phyloP scores from a whole-genome alignment of 92 coral and sea anemone genomes.

The Desmophyllum pertusum region DNA sequence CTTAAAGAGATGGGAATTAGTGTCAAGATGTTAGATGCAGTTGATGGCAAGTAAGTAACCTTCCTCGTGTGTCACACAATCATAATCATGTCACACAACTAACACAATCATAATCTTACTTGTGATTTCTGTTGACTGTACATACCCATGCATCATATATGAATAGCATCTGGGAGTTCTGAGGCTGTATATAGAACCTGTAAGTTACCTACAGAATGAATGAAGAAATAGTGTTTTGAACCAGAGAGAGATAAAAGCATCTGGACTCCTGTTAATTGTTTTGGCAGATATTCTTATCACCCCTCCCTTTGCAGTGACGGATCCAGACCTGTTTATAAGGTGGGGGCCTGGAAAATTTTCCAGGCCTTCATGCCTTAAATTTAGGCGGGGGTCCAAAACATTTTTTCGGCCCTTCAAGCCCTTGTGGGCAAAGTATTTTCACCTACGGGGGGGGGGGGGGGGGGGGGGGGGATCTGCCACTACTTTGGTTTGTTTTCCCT shows the following conservation, averaged over 20 bases:
- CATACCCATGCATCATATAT: no score
- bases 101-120: not conserved
- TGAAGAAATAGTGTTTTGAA: not conserved
- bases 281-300: not conserved
- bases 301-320: not conserved
- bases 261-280: not conserved
- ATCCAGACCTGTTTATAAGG: not conserved
- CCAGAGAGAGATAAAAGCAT: not conserved
- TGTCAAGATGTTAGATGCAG: constrained; percentile 84
- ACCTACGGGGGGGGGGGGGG: no score
- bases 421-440: no score
- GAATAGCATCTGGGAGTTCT: no score
- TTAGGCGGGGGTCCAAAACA: no score
- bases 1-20: constrained; percentile 84
- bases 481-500: no score
- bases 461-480: no score
- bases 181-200: not conserved
- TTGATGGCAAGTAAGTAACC: constrained; percentile 92
- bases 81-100: not conserved
- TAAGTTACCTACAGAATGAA: not conserved
- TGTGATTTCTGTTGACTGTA: no score
- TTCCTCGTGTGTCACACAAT: not conserved
- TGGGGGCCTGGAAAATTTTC: no score
- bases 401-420: no score
- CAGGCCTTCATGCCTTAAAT: no score